Percentiles rank a stretch among this genome's conserved stretches.
phyloP scores from a whole-genome alignment of 1,140 invertebrate species.

The Lerema accius region DNA sequence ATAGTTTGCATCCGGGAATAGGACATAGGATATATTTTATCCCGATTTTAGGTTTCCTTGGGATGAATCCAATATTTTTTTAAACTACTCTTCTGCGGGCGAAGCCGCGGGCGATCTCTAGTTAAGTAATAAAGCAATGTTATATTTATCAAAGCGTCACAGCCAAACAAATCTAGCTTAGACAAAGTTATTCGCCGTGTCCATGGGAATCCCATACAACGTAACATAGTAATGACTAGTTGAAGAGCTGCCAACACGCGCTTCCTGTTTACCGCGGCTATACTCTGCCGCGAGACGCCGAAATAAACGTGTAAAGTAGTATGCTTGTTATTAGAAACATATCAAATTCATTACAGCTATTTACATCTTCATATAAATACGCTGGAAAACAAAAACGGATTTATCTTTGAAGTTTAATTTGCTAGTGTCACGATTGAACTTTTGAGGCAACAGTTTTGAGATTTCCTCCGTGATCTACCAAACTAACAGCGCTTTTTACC shows the following conservation, averaged over 20 bases:
- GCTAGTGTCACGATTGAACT: too few relatives aligned
- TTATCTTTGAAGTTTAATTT: too few relatives aligned
- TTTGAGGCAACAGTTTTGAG: too few relatives aligned
- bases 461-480: too few relatives aligned
- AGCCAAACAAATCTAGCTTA: neutral
- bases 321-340: neutral
- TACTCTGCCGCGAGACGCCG: constrained; percentile 6
- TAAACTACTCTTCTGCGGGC: too few relatives aligned
- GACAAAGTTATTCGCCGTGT: neutral
- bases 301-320: constrained; percentile 13
- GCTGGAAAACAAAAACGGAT: neutral
- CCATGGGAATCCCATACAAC: constrained; percentile 20
- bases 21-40: too few relatives aligned
- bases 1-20: too few relatives aligned
- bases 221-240: constrained; percentile 24
- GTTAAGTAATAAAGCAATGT: too few relatives aligned
- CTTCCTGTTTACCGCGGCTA: constrained; percentile 65
- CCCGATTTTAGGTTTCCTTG: too few relatives aligned
- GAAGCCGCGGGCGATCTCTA: too few relatives aligned
- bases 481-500: too few relatives aligned
- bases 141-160: neutral
- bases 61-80: too few relatives aligned
- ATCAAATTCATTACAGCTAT: neutral
- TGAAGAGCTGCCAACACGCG: constrained; percentile 64
- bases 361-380: neutral